These are phyloP conservation scores for Aphidoletes aphidimyza DNA, from an alignment of 2,888 invertebrate species.

Conservation along the genomic window DNA sequence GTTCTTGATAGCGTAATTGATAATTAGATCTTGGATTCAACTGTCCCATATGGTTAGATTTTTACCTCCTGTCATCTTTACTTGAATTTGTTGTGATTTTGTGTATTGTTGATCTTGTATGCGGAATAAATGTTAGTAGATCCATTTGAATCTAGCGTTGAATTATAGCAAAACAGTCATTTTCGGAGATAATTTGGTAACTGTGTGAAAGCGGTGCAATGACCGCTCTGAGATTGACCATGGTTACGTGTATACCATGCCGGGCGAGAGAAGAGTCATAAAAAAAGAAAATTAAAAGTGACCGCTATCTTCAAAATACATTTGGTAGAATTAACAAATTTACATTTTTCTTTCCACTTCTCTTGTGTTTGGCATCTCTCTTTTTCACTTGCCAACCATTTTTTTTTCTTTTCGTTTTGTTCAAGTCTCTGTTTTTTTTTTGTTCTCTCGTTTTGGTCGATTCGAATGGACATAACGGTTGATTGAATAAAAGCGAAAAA, in stretches of 20 bases:
- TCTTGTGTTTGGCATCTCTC: background rate
- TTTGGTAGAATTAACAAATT: slow-evolving; percentile 12
- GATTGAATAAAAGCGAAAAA: background rate
- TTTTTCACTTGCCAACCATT: background rate
- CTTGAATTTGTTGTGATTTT: no score
- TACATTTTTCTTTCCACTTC: background rate
- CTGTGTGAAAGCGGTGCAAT: slow-evolving; percentile 15
- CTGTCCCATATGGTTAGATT: no score
- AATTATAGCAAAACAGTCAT: no score
- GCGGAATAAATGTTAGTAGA: no score
- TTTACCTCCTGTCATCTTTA: no score
- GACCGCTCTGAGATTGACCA: slow-evolving; percentile 8
- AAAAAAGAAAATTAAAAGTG: slow-evolving; percentile 41
- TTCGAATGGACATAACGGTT: slow-evolving; percentile 10
- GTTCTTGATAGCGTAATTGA: no score
- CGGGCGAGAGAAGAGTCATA: no score
- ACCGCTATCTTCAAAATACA: background rate
- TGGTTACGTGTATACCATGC: slow-evolving; percentile 27
- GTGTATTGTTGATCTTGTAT: no score
- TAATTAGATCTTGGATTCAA: no score
- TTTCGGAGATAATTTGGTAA: background rate
- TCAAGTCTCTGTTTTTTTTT: background rate
- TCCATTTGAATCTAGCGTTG: no score
- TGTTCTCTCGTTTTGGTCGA: background rate
- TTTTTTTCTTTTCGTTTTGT: background rate